Evolutionary conservation across 2,888 invertebrate species (phyloP), one percentile per base, ranked within the genome.

Genomic region (Phortica magna): DNA sequence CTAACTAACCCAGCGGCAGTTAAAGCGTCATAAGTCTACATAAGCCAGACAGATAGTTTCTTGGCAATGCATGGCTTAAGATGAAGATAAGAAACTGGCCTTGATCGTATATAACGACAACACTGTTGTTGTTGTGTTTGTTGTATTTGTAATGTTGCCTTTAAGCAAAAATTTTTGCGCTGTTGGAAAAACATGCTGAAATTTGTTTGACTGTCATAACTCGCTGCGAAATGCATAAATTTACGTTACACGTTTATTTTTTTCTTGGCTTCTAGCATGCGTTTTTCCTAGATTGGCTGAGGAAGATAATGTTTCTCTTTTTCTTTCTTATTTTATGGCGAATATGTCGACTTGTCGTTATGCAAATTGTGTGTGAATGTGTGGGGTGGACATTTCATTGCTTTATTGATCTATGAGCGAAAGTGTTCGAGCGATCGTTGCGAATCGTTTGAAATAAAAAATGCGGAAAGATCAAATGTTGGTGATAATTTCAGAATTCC

Each of bases 121-220:
- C 53, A 70, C 53, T 55, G 42, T 41, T 65, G n/a, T 55, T 72
- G 74, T 55, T 22, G 48, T 19, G 74, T 79, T 19, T 12, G 22
- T 75, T 74, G 48, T 68, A 42, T 78, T 82, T 77, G 53, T 65
- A 31, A 17, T 71, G 41, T 73, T 59, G 48, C 22, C 59, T 73
- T 59, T 22, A 19, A 43, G 43, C 43, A 14, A 19, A 65, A 31
- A 19, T 61, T 48, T 67, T 57, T 41, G n/a, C n/a, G 55, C 39
- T 68, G 42, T 14, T 19, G 53, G 77, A 73, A 80, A 39, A 41
- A 31, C 41, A 65, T 78, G 83, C 83, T 80, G 81, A 79, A 85
- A 85, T 85, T 85, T 88, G 85, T 88, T 88, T 83, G 85, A 80
- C 85, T 88, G 85, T 83, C 85, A 85, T 87, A 88, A 87, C 78